Evolutionary conservation across 2,888 invertebrate genomes (phyloP).

Genomic region (Standfussiana lucernea): DNA sequence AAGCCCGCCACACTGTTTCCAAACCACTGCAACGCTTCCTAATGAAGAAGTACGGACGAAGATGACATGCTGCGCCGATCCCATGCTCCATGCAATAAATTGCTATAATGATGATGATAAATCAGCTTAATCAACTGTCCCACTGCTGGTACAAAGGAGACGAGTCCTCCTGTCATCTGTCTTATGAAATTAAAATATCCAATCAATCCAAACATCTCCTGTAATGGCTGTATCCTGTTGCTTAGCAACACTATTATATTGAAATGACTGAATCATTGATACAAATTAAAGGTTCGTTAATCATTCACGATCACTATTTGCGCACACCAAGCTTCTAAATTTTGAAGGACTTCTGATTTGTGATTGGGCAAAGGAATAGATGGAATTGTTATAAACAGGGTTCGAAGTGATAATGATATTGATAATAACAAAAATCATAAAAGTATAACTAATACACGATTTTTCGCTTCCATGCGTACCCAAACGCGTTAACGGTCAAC

Average conservation of each 20-base stretch:
- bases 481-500: no score
- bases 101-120: neutral
- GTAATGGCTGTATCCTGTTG: neutral
- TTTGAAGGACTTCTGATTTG: slow-evolving; percentile 10
- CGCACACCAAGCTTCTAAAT: neutral
- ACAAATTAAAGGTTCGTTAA: slow-evolving; percentile 32
- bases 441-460: no score
- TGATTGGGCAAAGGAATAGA: neutral
- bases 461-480: no score
- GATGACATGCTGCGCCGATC: neutral
- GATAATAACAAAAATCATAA: no score
- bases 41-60: neutral
- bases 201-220: neutral
- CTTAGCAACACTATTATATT: neutral
- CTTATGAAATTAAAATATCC: neutral
- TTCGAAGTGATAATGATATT: no score
- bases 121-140: neutral
- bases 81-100: no score
- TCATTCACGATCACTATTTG: slow-evolving; percentile 40
- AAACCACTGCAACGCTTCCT: no score
- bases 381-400: no score
- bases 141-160: neutral
- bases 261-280: slow-evolving; percentile 31
- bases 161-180: no score
- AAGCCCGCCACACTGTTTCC: no score